These are phyloP conservation scores for Caerostris darwini DNA, from an alignment of 1,140 invertebrate species.

Conservation along the genomic window DNA sequence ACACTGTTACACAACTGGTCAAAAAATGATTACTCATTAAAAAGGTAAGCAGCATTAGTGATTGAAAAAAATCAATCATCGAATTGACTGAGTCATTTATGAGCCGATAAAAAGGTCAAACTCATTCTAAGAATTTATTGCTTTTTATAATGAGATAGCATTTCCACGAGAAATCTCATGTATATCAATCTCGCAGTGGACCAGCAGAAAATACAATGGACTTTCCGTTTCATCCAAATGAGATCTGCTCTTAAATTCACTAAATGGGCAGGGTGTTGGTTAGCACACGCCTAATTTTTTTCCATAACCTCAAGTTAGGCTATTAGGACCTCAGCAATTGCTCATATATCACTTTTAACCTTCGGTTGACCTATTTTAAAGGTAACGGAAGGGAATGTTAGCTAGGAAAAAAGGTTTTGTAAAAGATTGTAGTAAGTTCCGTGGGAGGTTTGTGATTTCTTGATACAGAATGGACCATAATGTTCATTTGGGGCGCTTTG, in stretches of 20 bases:
- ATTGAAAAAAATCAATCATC: neutral
- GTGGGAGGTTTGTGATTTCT: neutral
- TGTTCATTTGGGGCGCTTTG: neutral
- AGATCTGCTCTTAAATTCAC: neutral
- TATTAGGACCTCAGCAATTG: neutral
- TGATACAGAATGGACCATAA: neutral
- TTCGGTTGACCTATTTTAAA: neutral
- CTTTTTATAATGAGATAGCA: neutral
- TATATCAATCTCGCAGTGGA: neutral
- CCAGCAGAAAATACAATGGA: neutral
- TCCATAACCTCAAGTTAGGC: neutral
- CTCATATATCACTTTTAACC: slow-evolving; percentile 12
- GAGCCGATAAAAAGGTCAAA: neutral
- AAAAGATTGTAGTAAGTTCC: neutral
- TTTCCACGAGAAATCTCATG: neutral
- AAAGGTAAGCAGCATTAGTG: neutral
- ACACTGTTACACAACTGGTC: no score
- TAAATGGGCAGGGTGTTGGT: neutral
- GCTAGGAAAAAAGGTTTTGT: neutral
- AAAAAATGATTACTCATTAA: neutral
- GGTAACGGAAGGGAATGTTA: neutral
- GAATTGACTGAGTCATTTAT: neutral
- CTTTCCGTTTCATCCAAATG: neutral
- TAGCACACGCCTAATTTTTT: neutral
- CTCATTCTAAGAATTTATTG: neutral